Percentiles rank a stretch among this genome's conserved stretches.
Evolutionary conservation across 2,888 invertebrate genomes (phyloP).

Genomic region (Mesoligia furuncula): DNA sequence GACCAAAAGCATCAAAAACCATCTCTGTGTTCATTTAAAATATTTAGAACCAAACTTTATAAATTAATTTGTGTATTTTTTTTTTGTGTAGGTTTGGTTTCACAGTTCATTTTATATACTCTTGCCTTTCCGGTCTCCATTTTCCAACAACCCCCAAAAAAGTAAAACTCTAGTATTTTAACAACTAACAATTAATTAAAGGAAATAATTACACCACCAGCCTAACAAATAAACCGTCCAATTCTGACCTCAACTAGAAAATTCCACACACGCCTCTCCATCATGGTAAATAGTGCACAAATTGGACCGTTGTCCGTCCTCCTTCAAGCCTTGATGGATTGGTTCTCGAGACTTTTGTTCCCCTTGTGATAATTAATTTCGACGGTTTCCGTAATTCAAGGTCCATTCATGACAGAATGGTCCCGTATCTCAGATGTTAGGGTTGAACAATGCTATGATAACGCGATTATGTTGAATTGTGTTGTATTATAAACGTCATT

Average conservation of each 20-base stretch:
- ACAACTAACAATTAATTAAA: background rate
- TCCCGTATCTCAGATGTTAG: constrained; percentile 66
- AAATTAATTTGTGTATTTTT: too few relatives aligned
- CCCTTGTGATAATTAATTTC: constrained; percentile 79
- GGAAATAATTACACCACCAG: constrained; percentile 7
- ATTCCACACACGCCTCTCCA: constrained; percentile 51
- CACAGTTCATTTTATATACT: background rate
- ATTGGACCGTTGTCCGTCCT: constrained; percentile 75
- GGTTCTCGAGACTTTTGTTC: constrained; percentile 79
- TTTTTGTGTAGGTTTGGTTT: too few relatives aligned
- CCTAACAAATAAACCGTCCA: constrained; percentile 27
- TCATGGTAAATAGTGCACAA: constrained; percentile 65
- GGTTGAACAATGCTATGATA: constrained; percentile 66
- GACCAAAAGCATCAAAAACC: background rate
- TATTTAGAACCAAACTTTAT: too few relatives aligned
- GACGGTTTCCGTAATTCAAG: constrained; percentile 68
- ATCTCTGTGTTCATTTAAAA: background rate
- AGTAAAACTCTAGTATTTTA: background rate
- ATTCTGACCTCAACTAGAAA: constrained; percentile 45
- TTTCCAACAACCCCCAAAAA: background rate
- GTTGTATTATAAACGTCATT: constrained; percentile 65
- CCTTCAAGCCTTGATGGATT: constrained; percentile 79
- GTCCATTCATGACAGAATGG: constrained; percentile 70
- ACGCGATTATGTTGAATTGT: constrained; percentile 65
- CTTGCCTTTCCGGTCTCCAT: too few relatives aligned